A percentile compares a stretch with the other conserved stretches of the same genome.
Evolutionary conservation across 2,797 vertebrate species (phyloP).

Genomic region (Novumbra hubbsi): DNA sequence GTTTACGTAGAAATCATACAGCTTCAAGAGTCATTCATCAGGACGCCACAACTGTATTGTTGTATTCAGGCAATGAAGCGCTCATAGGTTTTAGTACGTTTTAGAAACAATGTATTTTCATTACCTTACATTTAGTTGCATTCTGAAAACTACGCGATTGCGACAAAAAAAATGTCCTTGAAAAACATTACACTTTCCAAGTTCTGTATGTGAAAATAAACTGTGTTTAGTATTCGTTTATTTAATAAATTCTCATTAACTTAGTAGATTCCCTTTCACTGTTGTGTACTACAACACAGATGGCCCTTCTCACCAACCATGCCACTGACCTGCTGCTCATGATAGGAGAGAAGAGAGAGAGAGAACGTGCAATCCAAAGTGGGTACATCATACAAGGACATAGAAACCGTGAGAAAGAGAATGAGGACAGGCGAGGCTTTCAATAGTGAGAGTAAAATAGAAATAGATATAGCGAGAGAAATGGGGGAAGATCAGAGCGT

Average conservation of each 20-base stretch:
- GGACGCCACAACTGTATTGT: not conserved
- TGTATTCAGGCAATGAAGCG: not conserved
- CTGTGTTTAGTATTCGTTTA: not conserved
- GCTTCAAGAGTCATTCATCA: not conserved
- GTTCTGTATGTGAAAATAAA: not conserved
- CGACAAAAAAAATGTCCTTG: too few species aligned
- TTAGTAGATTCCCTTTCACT: not conserved
- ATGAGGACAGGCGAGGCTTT: slow-evolving; percentile 18
- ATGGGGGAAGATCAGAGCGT: not conserved
- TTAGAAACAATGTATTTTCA: not conserved
- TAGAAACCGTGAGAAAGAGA: slow-evolving; percentile 5
- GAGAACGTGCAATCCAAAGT: slow-evolving; percentile 25
- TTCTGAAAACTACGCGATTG: not conserved
- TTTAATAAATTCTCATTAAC: not conserved
- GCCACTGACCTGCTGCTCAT: slow-evolving; percentile 48
- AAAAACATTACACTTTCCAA: not conserved
- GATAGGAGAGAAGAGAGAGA: slow-evolving; percentile 21
- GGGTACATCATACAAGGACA: slow-evolving; percentile 3
- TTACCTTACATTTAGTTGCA: not conserved
- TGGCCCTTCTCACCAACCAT: slow-evolving; percentile 48
- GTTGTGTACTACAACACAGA: slow-evolving; percentile 31
- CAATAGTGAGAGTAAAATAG: slow-evolving; percentile 20
- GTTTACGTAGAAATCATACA: not conserved
- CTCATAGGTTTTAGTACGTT: not conserved
- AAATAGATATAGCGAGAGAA: not conserved